These are phyloP conservation scores for Elephantulus edwardii DNA, from an alignment of 2,113 vertebrate species.

Conservation along the genomic window DNA sequence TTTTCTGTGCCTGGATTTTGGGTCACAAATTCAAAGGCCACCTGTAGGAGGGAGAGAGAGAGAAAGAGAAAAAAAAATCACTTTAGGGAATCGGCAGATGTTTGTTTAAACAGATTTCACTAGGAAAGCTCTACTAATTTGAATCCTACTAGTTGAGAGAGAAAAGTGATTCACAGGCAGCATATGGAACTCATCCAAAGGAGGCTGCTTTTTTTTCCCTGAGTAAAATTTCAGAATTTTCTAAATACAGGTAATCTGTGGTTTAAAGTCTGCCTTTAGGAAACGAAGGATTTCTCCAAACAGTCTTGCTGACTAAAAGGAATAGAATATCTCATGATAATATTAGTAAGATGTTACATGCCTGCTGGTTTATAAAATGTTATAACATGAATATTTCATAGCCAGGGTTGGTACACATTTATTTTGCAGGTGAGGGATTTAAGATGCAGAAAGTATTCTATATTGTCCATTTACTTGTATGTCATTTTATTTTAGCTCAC, in stretches of 20 bases:
- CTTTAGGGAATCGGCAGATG: slow-evolving; percentile 66
- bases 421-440: slow-evolving; percentile 26
- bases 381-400: neutral
- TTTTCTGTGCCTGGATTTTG: slow-evolving; percentile 60
- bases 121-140: slow-evolving; percentile 76
- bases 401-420: neutral
- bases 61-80: neutral
- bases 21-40: slow-evolving; percentile 65
- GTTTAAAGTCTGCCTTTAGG: slow-evolving; percentile 4
- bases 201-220: slow-evolving; percentile 50
- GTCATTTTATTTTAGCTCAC: neutral
- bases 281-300: neutral
- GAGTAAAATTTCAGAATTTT: slow-evolving; percentile 50
- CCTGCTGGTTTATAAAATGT: neutral
- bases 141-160: slow-evolving; percentile 63
- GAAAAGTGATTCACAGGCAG: slow-evolving; percentile 68
- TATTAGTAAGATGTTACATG: neutral
- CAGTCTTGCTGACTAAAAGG: slow-evolving; percentile 31
- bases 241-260: slow-evolving; percentile 62
- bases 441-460: slow-evolving; percentile 39
- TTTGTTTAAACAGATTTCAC: slow-evolving; percentile 70
- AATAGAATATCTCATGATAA: neutral
- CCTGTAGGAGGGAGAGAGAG: slow-evolving; percentile 27
- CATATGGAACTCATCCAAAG: slow-evolving; percentile 64
- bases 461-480: slow-evolving; percentile 23